Percentiles rank a stretch among this genome's conserved stretches.
Conservation (phyloP, 2,888 invertebrate genomes). For the Clunio marinus region DNA sequence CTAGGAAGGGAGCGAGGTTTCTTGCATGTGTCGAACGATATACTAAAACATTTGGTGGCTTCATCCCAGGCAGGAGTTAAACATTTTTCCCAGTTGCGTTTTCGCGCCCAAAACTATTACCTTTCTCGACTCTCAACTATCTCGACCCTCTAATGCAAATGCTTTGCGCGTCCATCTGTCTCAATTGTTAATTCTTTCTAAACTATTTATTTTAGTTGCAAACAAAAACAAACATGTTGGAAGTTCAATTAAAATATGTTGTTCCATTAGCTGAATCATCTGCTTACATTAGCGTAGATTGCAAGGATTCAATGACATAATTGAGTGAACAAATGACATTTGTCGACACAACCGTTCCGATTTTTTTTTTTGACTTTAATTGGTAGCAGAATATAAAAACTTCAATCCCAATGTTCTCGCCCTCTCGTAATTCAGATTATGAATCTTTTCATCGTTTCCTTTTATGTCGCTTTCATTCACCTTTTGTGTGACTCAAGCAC, state of each 20-base stretch:
- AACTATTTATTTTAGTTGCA: conserved; percentile 2
- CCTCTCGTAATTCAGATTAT: conserved; percentile 1
- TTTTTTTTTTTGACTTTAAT: conserved; percentile 33
- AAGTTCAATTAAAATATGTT: conserved; percentile 32
- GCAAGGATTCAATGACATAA: conserved; percentile 14
- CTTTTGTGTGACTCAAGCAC: conserved; percentile 14
- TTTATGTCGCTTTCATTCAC: conserved; percentile 7
- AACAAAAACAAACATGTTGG: conserved; percentile 32
- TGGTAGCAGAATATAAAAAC: conserved; percentile 8
- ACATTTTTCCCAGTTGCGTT: conserved; percentile 13
- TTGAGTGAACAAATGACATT: conserved; percentile 12
- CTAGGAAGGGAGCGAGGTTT: conserved; percentile 3
- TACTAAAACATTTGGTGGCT: conserved; percentile 15
- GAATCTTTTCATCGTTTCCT: conserved; percentile 5
- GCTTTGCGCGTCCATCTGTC: conserved; percentile 34
- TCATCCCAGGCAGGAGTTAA: conserved; percentile 6
- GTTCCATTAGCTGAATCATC: conserved; percentile 33
- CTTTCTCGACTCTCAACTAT: not conserved
- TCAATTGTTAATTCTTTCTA: conserved; percentile 1
- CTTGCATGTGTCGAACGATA: conserved; percentile 13
- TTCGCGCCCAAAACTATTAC: conserved; percentile 34
- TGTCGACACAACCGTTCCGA: conserved; percentile 9
- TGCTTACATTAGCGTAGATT: conserved; percentile 14
- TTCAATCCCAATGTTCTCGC: not conserved
- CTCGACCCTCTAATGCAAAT: conserved; percentile 24